Percentiles rank a stretch among this genome's conserved stretches.
Conservation (phyloP, 2,113 vertebrate species). For the Oenanthe melanoleuca region DNA sequence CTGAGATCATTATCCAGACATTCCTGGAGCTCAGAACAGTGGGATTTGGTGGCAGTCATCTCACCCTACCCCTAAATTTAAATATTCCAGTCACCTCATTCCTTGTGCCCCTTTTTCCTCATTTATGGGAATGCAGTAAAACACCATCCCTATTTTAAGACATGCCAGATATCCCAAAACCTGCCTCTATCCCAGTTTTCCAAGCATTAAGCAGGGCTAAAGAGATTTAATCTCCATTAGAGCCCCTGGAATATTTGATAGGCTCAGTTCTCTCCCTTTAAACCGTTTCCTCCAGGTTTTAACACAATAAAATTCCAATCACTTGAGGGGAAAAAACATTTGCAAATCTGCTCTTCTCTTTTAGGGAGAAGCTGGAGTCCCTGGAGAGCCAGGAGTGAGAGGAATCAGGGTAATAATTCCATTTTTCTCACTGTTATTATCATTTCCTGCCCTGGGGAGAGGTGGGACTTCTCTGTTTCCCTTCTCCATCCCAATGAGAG, state of each 20-base stretch:
- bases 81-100: background rate
- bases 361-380: slow-evolving; percentile 81
- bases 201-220: background rate
- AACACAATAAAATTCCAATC: background rate
- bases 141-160: background rate
- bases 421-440: background rate
- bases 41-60: background rate
- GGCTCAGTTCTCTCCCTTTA: background rate
- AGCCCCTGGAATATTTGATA: background rate
- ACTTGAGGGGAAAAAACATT: background rate
- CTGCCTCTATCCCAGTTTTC: background rate
- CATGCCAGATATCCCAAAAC: background rate
- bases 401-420: slow-evolving; percentile 78
- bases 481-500: background rate
- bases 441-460: background rate
- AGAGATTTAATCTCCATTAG: background rate
- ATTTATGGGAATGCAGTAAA: background rate
- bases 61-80: no score
- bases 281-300: background rate
- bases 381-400: slow-evolving; percentile 82
- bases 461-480: background rate
- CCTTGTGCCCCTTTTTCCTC: background rate
- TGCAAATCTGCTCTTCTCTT: background rate
- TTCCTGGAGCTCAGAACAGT: background rate
- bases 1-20: background rate